Conservation (phyloP, 2,113 vertebrate species). For the Xiphorhynchus elegans region DNA sequence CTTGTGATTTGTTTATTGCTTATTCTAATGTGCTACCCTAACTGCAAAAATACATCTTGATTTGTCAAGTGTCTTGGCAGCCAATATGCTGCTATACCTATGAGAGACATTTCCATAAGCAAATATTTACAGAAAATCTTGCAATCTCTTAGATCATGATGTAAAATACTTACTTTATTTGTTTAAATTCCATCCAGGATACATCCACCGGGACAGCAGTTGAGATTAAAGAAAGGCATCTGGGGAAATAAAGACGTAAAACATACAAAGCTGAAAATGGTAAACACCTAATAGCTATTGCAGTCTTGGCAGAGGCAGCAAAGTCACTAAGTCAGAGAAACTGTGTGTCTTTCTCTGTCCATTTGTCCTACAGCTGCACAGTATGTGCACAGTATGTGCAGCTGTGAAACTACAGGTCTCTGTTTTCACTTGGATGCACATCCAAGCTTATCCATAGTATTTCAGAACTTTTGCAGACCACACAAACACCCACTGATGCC, state of each 20-base stretch:
- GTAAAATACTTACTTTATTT: neutral
- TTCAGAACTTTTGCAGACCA: neutral
- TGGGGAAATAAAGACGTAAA: neutral
- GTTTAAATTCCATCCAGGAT: neutral
- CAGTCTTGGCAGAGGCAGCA: neutral
- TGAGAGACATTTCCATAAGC: slow-evolving; percentile 21
- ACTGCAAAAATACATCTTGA: slow-evolving; percentile 15
- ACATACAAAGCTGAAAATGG: neutral
- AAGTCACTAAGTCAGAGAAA: neutral
- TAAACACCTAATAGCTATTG: neutral
- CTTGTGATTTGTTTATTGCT: neutral
- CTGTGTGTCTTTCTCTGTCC: neutral
- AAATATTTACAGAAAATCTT: neutral
- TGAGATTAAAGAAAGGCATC: neutral
- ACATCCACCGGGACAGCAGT: neutral
- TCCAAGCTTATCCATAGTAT: neutral
- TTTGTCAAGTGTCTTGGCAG: slow-evolving; percentile 15
- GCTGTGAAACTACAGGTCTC: neutral
- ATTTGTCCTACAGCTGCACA: neutral
- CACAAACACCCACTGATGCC: rapidly evolving
- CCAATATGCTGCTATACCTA: neutral
- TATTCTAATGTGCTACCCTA: neutral
- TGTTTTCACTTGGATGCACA: neutral
- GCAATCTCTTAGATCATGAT: neutral
- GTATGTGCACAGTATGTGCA: no score